Percentiles rank a stretch among this genome's conserved stretches.
phyloP scores from a whole-genome alignment of 2,797 vertebrate genomes.

The Acanthurus lineatus region DNA sequence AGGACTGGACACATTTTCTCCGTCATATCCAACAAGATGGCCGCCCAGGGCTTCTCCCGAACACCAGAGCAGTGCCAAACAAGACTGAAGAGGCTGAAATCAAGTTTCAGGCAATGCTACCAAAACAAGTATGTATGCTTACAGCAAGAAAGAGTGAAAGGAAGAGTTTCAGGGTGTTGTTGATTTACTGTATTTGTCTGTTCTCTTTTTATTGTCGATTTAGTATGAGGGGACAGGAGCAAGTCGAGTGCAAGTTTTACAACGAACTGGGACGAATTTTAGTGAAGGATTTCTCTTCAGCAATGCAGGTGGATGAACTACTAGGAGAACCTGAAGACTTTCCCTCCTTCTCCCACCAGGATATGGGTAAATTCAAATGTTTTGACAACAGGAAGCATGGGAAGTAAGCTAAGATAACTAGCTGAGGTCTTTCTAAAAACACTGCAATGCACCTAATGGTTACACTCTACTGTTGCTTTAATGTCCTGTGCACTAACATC shows the following conservation, averaged over 20 bases:
- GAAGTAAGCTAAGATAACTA: background rate
- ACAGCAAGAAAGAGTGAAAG: background rate
- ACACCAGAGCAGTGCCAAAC: slow-evolving; percentile 85
- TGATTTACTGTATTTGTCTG: background rate
- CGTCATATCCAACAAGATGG: slow-evolving; percentile 80
- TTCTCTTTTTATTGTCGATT: background rate
- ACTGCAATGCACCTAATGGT: no score
- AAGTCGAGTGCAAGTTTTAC: slow-evolving; percentile 82
- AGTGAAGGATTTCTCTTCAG: slow-evolving; percentile 67
- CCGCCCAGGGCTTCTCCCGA: slow-evolving; percentile 75
- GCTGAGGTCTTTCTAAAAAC: background rate
- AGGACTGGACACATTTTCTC: slow-evolving; percentile 78
- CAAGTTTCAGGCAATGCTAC: slow-evolving; percentile 82
- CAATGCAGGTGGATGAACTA: slow-evolving; percentile 57
- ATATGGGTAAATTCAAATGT: slow-evolving; percentile 66
- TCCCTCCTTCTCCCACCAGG: slow-evolving; percentile 59
- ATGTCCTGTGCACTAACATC: no score
- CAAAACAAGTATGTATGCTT: slow-evolving; percentile 77
- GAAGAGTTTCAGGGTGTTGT: background rate
- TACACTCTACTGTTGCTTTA: no score
- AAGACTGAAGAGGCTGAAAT: slow-evolving; percentile 80
- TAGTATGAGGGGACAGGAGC: slow-evolving; percentile 75
- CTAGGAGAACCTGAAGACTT: slow-evolving; percentile 65
- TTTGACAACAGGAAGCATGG: background rate
- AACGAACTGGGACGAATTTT: slow-evolving; percentile 80